Percentiles rank a stretch among this genome's conserved stretches.
Evolutionary conservation across 2,888 invertebrate species (phyloP).

Genomic region (Tanypteryx hageni): DNA sequence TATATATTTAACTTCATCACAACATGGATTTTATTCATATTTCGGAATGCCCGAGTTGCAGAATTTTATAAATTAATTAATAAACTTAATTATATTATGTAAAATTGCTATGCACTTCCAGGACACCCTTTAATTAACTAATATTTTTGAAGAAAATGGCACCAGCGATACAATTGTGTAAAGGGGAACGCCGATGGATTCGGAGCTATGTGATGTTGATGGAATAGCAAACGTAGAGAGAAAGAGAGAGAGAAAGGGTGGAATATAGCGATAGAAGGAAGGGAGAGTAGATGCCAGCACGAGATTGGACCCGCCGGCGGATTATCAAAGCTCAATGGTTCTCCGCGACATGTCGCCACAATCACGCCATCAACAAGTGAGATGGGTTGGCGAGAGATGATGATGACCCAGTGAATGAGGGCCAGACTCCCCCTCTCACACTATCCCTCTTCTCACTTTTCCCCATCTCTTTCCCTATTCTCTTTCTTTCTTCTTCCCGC

Average conservation of each 20-base stretch:
- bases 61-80: too few species aligned
- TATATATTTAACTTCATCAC: too few species aligned
- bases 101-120: too few species aligned
- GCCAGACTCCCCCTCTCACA: neutral
- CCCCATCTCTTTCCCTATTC: neutral
- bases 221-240: too few species aligned
- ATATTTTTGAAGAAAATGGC: too few species aligned
- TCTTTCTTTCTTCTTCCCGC: neutral
- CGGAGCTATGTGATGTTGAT: too few species aligned
- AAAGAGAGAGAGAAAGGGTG: neutral
- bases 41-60: too few species aligned
- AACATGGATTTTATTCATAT: too few species aligned
- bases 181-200: too few species aligned
- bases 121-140: too few species aligned
- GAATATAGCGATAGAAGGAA: neutral
- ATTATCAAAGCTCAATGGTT: constrained; percentile 29
- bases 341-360: neutral
- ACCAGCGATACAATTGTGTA: too few species aligned
- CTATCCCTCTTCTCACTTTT: neutral
- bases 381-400: neutral
- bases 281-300: neutral
- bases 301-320: constrained; percentile 23
- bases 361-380: constrained; percentile 48
- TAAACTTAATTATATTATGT: too few species aligned
- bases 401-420: neutral